Percentiles rank a stretch among this genome's conserved stretches.
These are phyloP conservation scores for Chrysemys picta DNA, from an alignment of 2,113 vertebrate genomes.

Conservation along the genomic window DNA sequence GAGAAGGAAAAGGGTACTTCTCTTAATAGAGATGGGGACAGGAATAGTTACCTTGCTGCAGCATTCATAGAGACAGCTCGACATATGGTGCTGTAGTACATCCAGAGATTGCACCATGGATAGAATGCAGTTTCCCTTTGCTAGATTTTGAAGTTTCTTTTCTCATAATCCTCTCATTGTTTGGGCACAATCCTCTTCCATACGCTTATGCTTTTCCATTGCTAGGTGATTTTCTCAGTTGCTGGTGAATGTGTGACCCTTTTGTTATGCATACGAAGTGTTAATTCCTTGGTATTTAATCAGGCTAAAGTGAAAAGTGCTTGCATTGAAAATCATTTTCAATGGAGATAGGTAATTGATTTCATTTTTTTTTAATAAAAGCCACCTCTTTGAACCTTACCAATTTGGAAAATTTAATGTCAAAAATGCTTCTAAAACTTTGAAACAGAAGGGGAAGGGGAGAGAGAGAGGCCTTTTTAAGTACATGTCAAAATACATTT, in stretches of 20 bases:
- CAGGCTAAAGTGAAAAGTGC: background rate
- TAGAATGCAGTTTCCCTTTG: background rate
- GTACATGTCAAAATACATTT: background rate
- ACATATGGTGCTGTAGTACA: background rate
- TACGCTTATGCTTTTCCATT: constrained; percentile 8
- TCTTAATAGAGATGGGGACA: background rate
- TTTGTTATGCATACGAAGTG: background rate
- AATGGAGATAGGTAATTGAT: background rate
- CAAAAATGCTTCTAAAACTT: background rate
- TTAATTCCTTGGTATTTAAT: constrained; percentile 28
- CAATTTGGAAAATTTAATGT: background rate
- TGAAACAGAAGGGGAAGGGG: background rate
- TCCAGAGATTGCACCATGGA: background rate
- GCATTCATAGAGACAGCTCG: background rate
- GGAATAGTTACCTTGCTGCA: background rate
- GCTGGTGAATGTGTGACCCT: background rate
- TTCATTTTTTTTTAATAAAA: background rate
- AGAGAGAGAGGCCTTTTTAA: background rate
- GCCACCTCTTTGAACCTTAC: background rate
- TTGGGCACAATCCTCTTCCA: background rate
- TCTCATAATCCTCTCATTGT: background rate
- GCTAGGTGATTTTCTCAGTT: background rate
- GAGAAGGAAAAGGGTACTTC: background rate
- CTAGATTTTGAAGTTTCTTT: background rate
- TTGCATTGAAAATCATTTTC: background rate